A percentile compares a stretch with the other conserved stretches of the same genome.
These are phyloP conservation scores for Gymnarchus niloticus DNA, from an alignment of 2,113 vertebrate species.

Conservation along the genomic window DNA sequence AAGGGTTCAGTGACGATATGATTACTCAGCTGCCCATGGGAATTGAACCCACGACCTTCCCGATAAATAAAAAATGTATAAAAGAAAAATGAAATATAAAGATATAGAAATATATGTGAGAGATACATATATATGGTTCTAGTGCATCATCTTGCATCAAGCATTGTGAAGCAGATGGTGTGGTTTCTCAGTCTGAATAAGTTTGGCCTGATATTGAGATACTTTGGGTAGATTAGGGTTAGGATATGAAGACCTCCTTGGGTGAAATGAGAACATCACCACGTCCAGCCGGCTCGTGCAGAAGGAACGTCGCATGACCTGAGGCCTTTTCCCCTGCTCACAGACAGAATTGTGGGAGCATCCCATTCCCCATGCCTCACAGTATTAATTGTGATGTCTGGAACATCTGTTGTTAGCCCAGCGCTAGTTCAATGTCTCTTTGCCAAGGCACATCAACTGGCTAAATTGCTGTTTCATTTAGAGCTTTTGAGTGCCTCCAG, in stretches of 20 bases:
- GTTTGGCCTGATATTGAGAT: constrained; percentile 35
- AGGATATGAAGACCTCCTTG: constrained; percentile 39
- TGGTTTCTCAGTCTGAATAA: constrained; percentile 31
- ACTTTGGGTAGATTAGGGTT: constrained; percentile 32
- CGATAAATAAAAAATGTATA: neutral
- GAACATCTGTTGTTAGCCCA: constrained; percentile 24
- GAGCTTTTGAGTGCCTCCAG: constrained; percentile 32
- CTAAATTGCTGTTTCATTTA: constrained; percentile 33
- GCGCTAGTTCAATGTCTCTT: constrained; percentile 31
- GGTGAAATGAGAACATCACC: constrained; percentile 21
- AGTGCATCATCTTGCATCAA: constrained; percentile 19
- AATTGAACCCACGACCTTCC: too few species aligned
- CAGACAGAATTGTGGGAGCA: too few species aligned
- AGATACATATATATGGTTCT: neutral
- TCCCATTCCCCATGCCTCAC: neutral
- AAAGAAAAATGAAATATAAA: neutral
- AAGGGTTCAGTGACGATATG: too few species aligned
- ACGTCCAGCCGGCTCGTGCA: neutral
- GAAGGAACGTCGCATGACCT: neutral
- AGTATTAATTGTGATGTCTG: constrained; percentile 32
- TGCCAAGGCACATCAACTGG: constrained; percentile 19
- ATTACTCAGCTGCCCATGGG: too few species aligned
- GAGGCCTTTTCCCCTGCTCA: neutral
- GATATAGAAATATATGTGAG: neutral
- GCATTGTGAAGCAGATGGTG: constrained; percentile 42